phyloP scores from a whole-genome alignment of 2,797 vertebrate species.

The Sebastes matsubarae region DNA sequence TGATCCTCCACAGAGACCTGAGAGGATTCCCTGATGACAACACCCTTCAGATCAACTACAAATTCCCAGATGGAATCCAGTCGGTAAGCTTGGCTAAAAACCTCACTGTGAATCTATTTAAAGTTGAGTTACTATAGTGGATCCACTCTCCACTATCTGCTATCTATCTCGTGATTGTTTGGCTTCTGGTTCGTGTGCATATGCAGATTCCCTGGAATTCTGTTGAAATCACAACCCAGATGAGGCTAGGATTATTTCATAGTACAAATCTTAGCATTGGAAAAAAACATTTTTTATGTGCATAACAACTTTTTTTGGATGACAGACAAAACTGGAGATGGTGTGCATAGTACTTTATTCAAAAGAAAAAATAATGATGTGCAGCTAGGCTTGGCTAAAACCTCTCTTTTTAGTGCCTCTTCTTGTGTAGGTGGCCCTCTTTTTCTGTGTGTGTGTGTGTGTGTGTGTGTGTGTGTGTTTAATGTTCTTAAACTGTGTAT shows the following conservation, averaged over 20 bases:
- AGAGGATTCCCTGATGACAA: slow-evolving; percentile 60
- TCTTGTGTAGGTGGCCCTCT: not conserved
- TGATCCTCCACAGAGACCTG: slow-evolving; percentile 57
- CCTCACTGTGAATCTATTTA: not conserved
- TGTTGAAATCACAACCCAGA: not conserved
- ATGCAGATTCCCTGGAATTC: not conserved
- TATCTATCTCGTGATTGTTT: not conserved
- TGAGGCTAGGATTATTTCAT: not conserved
- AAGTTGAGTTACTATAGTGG: not conserved
- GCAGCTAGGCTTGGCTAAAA: not conserved
- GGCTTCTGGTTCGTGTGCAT: not conserved
- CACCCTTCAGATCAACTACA: slow-evolving; percentile 70
- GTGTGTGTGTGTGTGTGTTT: too few relatives aligned
- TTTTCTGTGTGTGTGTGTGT: too few relatives aligned
- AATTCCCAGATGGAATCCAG: slow-evolving; percentile 74
- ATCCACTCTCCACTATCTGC: not conserved
- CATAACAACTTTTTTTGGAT: not conserved
- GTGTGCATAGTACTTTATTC: not conserved
- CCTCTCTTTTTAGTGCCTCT: not conserved
- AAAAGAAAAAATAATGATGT: not conserved
- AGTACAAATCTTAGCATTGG: not conserved
- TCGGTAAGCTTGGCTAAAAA: slow-evolving; percentile 46
- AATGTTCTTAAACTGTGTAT: too few relatives aligned
- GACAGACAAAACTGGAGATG: not conserved
- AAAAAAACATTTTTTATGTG: not conserved